Base-by-base conservation (phyloP, 2,113 vertebrate genomes). In the Thunnus thynnus region DNA sequence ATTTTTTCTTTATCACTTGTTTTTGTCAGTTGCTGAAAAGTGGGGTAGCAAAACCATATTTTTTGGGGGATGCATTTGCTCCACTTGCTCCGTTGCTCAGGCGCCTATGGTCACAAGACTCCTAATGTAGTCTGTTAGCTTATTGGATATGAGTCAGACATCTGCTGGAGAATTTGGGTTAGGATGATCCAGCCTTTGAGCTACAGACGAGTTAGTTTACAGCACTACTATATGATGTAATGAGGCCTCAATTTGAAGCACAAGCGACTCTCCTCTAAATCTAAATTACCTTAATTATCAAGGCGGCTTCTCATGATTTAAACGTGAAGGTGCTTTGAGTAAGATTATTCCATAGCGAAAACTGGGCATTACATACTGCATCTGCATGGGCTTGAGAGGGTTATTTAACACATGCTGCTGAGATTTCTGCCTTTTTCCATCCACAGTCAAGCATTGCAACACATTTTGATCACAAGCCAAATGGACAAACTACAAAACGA, bases 221-320 rank as follows among this genome's bases (percentile, higher is more conserved):
- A 64, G 62, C 46, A 41, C 16, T 54, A 62, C 41, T 52, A 50
- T 27, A 72, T 72, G 65, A 78, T 76, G 74, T 62, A 81, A 83
- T 22, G 25, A 69, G 36, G 65, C 48, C 62, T 72, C 36, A 47
- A 58, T 63, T n/a, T 41, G 12, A 55, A 52, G 46, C 3, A n/a
- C 13, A 55, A 32, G 13, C 7, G 12, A 1, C 11, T n/a, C 18
- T 6, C 18, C 8, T 41, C 47, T 48, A 11, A 62, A 64, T 76
- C 6, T 46, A 13, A 56, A 60, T 25, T 56, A 18, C 20, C 6
- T 44, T 16, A 47, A 30, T 66, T 56, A 67, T 67, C 6, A 57
- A 30, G 14, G 9, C 13, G 12, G 4, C 57, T 47, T 41, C 13
- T 61, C 17, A 62, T 56, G 25, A 77, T 63, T 52, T 13, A 41